A percentile compares a stretch with the other conserved stretches of the same genome.
phyloP scores from a whole-genome alignment of 2,888 invertebrate species.

The Ophion slaviceki region DNA sequence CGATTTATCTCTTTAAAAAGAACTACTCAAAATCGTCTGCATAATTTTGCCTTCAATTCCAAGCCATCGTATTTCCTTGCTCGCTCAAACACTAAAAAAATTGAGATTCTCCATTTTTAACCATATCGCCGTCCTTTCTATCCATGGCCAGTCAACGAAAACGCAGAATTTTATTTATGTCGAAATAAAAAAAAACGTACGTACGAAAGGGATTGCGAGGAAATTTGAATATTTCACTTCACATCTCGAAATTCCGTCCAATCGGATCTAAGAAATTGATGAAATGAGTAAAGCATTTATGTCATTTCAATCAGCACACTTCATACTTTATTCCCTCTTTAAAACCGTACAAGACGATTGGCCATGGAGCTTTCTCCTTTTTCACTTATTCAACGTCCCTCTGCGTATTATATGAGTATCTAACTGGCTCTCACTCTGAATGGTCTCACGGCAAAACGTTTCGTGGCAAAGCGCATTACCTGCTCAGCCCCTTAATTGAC shows the following conservation, averaged over 20 bases:
- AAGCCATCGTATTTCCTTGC: background rate
- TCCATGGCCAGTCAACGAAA: too few species aligned
- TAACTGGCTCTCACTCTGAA: conserved; percentile 58
- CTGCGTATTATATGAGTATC: background rate
- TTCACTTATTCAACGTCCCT: conserved; percentile 27
- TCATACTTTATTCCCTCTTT: conserved; percentile 53
- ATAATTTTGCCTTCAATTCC: background rate
- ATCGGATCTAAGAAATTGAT: background rate
- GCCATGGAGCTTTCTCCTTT: conserved; percentile 62
- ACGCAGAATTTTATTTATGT: too few species aligned
- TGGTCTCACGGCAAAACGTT: conserved; percentile 63
- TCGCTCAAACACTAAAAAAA: too few species aligned
- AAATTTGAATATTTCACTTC: background rate
- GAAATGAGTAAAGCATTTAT: background rate
- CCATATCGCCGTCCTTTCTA: too few species aligned
- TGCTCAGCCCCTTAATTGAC: conserved; percentile 77
- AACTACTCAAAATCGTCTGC: background rate
- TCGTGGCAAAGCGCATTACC: conserved; percentile 74
- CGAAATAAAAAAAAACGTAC: too few species aligned
- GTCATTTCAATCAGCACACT: conserved; percentile 41
- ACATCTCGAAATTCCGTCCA: background rate
- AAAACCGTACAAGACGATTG: conserved; percentile 55
- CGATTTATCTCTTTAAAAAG: conserved; percentile 8
- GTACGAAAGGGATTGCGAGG: background rate
- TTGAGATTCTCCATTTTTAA: too few species aligned